Percentiles rank a stretch among this genome's conserved stretches.
Conservation (phyloP, 2,113 vertebrate species). For the Benitochromis conjunctus region DNA sequence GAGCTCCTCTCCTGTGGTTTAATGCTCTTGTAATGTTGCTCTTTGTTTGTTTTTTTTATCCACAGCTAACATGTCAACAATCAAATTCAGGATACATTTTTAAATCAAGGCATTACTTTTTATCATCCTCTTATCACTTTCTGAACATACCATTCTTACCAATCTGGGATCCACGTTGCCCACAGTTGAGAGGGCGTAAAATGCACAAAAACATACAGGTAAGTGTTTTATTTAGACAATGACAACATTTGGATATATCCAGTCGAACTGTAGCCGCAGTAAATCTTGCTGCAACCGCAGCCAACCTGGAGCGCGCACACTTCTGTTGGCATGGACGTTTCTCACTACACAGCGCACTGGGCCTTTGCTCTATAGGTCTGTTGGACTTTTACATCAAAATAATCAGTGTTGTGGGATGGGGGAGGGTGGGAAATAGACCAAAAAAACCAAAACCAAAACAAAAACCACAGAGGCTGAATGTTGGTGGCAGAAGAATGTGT, state of each 20-base stretch:
- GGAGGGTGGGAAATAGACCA: background rate
- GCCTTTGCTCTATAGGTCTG: slow-evolving; percentile 12
- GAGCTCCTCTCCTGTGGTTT: background rate
- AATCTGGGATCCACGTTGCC: background rate
- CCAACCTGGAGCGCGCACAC: background rate
- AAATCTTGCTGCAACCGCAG: slow-evolving; percentile 3
- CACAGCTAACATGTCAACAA: background rate
- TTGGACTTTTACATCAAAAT: slow-evolving; percentile 12
- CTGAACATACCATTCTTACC: background rate
- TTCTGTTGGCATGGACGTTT: background rate
- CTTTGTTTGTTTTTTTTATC: background rate
- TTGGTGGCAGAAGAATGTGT: background rate
- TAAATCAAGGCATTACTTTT: background rate
- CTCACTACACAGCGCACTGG: slow-evolving; percentile 2
- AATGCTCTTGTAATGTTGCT: background rate
- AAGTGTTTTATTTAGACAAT: slow-evolving; percentile 59
- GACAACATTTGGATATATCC: slow-evolving; percentile 43
- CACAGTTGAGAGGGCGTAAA: background rate
- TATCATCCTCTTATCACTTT: background rate
- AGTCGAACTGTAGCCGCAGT: slow-evolving; percentile 34
- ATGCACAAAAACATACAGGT: slow-evolving; percentile 21
- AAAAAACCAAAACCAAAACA: background rate
- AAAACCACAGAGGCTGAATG: background rate
- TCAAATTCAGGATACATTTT: background rate
- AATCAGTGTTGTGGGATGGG: background rate